Percentiles rank a stretch among this genome's conserved stretches.
Evolutionary conservation across 2,888 invertebrate genomes (phyloP).

Genomic region (Lypha dubia): DNA sequence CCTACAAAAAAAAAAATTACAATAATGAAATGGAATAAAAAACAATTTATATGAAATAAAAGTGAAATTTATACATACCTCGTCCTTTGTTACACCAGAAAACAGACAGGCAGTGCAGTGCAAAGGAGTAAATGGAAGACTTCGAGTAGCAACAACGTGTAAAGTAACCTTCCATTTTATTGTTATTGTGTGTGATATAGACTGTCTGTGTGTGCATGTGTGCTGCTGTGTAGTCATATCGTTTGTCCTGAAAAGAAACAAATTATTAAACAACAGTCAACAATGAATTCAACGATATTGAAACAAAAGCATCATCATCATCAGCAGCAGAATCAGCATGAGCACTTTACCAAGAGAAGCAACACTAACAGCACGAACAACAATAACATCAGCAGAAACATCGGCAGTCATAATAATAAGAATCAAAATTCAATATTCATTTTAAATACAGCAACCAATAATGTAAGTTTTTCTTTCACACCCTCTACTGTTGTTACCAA

Average conservation of each 20-base stretch:
- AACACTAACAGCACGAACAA: constrained; percentile 20
- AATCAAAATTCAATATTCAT: constrained; percentile 71
- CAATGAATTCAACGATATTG: constrained; percentile 64
- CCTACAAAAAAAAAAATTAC: constrained; percentile 24
- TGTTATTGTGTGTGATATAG: background rate
- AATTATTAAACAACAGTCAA: constrained; percentile 25
- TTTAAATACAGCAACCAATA: constrained; percentile 67
- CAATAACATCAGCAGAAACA: constrained; percentile 7
- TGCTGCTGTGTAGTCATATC: too few species aligned
- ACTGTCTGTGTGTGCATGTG: background rate
- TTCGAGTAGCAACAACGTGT: constrained; percentile 12
- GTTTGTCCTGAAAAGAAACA: constrained; percentile 16
- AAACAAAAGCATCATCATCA: constrained; percentile 50
- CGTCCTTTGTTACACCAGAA: constrained; percentile 17
- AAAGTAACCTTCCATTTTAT: constrained; percentile 26
- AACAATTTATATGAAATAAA: constrained; percentile 47
- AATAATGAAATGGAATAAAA: constrained; percentile 43
- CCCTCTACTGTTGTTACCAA: background rate
- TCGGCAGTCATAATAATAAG: constrained; percentile 59
- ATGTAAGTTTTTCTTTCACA: constrained; percentile 54
- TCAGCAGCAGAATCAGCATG: constrained; percentile 30
- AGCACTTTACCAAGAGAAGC: constrained; percentile 27
- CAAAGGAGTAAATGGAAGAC: constrained; percentile 3
- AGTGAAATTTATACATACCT: constrained; percentile 43
- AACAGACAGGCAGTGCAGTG: background rate